Conservation (phyloP, 92 coral and sea anemone genomes). For the Hydrozoanthus gracilis region DNA sequence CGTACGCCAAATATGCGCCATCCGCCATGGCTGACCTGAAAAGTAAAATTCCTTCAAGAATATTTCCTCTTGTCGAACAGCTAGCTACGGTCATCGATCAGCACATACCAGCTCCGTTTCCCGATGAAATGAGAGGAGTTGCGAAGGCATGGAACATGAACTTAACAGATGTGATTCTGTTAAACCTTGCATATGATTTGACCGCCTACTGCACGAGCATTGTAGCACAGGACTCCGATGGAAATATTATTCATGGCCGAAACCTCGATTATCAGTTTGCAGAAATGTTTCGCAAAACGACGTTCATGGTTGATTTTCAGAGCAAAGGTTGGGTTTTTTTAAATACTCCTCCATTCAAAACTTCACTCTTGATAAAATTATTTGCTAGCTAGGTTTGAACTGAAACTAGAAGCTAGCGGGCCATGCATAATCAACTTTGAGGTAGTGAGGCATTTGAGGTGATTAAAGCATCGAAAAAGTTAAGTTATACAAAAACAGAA, state of each 20-base stretch:
- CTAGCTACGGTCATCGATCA: slow-evolving; percentile 65
- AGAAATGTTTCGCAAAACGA: slow-evolving; percentile 62
- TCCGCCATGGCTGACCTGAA: slow-evolving; percentile 39
- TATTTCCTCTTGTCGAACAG: slow-evolving; percentile 66
- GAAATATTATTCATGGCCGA: slow-evolving; percentile 77
- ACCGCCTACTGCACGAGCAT: slow-evolving; percentile 91
- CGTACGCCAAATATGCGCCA: slow-evolving; percentile 59
- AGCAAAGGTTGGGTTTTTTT: slow-evolving; percentile 71
- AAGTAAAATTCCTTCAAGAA: slow-evolving; percentile 44
- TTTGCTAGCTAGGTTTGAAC: too few relatives aligned
- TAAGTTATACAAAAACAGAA: too few relatives aligned
- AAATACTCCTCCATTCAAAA: not conserved
- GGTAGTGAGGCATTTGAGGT: too few relatives aligned
- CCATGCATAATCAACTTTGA: too few relatives aligned
- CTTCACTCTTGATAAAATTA: too few relatives aligned
- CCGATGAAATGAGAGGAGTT: slow-evolving; percentile 78
- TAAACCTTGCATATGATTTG: slow-evolving; percentile 78
- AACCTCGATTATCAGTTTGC: slow-evolving; percentile 79
- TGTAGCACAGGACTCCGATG: slow-evolving; percentile 78
- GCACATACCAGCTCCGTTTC: slow-evolving; percentile 79
- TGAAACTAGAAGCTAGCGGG: too few relatives aligned
- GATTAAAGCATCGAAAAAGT: too few relatives aligned
- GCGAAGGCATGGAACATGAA: slow-evolving; percentile 74
- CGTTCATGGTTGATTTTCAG: slow-evolving; percentile 80
- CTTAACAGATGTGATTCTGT: slow-evolving; percentile 67